Percentiles rank a stretch among this genome's conserved stretches.
phyloP scores from a whole-genome alignment of 2,888 invertebrate species.

The Bimastos eiseni region DNA sequence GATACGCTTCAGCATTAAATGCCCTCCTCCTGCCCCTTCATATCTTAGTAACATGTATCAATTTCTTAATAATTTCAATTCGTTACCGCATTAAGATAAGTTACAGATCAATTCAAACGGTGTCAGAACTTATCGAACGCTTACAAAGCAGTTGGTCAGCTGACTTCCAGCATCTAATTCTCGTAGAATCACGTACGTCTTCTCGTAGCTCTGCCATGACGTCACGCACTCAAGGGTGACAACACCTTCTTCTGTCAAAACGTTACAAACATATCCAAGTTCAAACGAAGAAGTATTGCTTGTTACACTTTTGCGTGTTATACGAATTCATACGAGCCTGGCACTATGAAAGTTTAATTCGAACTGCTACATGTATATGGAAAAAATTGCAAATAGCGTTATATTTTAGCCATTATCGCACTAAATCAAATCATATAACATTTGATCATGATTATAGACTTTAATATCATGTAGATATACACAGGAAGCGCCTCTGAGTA shows the following conservation, averaged over 20 bases:
- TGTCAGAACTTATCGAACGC: not conserved
- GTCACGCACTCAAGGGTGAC: constrained; percentile 9
- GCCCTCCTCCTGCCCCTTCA: no score
- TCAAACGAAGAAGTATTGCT: not conserved
- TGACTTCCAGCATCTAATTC: not conserved
- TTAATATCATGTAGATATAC: no score
- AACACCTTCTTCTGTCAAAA: not conserved
- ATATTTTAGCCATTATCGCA: not conserved
- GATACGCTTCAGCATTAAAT: not conserved
- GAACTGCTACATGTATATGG: not conserved
- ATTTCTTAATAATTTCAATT: not conserved
- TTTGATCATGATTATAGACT: no score
- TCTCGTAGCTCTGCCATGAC: not conserved
- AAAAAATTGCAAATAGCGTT: not conserved
- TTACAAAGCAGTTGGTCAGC: constrained; percentile 20
- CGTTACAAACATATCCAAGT: not conserved
- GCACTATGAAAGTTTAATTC: not conserved
- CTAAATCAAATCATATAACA: constrained; percentile 4
- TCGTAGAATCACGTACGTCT: constrained; percentile 23
- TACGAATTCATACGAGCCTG: not conserved
- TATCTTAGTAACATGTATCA: no score
- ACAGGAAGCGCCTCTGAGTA: no score
- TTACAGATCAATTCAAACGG: not conserved
- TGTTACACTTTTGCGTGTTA: not conserved
- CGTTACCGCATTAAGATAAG: not conserved